Conservation (phyloP, 2,797 vertebrate species). For the Lithobates pipiens region DNA sequence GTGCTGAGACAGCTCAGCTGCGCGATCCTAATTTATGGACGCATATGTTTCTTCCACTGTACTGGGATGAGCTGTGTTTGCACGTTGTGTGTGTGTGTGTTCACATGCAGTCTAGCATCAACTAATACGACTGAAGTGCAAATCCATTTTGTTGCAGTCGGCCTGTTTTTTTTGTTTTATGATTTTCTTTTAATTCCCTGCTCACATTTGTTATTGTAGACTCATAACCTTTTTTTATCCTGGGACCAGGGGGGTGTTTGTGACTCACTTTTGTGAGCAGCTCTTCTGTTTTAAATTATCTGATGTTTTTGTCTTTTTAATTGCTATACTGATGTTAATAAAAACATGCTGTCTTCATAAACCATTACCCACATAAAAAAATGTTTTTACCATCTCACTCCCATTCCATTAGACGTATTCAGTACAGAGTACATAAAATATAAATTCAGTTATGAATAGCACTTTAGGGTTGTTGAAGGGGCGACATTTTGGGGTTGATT, state of each 20-base stretch:
- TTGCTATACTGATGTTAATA: background rate
- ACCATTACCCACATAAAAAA: background rate
- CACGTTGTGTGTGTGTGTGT: background rate
- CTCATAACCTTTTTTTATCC: conserved; percentile 5
- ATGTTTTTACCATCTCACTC: background rate
- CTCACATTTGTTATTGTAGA: background rate
- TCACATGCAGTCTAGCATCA: background rate
- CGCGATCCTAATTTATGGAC: conserved; percentile 11
- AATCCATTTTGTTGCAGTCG: background rate
- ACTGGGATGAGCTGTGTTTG: conserved; percentile 17
- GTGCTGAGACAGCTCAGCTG: conserved; percentile 40
- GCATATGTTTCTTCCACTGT: conserved; percentile 18
- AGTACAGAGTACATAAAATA: no score
- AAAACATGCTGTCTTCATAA: background rate
- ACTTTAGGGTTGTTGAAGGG: no score
- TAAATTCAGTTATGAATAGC: no score
- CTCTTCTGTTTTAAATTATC: background rate
- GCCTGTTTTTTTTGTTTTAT: background rate
- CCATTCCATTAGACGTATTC: no score
- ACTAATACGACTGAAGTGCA: background rate
- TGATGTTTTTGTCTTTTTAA: background rate
- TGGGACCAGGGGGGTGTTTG: background rate
- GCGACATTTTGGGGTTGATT: no score
- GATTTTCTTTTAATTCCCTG: background rate
- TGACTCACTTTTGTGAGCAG: background rate